Base-by-base conservation (phyloP, 1,140 invertebrate species). In the Chironomus tepperi region DNA sequence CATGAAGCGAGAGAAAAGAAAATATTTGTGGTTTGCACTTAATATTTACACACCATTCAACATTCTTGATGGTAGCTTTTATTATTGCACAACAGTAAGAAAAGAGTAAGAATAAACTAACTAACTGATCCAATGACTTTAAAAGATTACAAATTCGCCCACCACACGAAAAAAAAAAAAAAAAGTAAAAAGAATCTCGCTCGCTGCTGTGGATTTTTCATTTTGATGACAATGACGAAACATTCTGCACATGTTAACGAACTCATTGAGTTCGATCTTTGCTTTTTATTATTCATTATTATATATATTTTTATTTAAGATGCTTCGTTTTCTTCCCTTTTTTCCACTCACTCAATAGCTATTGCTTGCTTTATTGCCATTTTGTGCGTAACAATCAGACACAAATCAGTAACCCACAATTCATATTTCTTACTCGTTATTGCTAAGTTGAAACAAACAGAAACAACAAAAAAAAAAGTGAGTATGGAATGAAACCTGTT, bases 121-220 rank as follows among this genome's bases (percentile, higher is more conserved):
- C 47, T 57, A 57, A 57, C 12, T 57, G 47, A 57, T 57, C 47
- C 47, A 57, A 57, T 57, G 47, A 57, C 47, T 57, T 57, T 57
- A n/a, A 57, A 57, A 57, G 47, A 57, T 57, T 57, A 57, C 47
- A 57, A 57, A 57, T 57, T 57, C 47, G 47, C 47, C 47, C 47
- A 57, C 47, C 47, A 57, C 47, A n/a, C 47, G 12, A 57, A 57
- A 57, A 12, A 15, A 9, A 47, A 8, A 2, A 47, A 9, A 47
- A 47, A 57, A 15, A 57, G 47, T n/a, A n/a, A 57, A 57, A 57
- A 34, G 24, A 34, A 34, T 34, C 24, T 34, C 15, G 47, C 10
- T 57, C n/a, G 47, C 47, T 57, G 47, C 47, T 34, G 24, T 34
- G 47, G 10, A 57, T 57, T 57, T 57, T 57, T n/a, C 12, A 57